phyloP scores from a whole-genome alignment of 2,797 vertebrate species.

The Halcyon smyrnensis region DNA sequence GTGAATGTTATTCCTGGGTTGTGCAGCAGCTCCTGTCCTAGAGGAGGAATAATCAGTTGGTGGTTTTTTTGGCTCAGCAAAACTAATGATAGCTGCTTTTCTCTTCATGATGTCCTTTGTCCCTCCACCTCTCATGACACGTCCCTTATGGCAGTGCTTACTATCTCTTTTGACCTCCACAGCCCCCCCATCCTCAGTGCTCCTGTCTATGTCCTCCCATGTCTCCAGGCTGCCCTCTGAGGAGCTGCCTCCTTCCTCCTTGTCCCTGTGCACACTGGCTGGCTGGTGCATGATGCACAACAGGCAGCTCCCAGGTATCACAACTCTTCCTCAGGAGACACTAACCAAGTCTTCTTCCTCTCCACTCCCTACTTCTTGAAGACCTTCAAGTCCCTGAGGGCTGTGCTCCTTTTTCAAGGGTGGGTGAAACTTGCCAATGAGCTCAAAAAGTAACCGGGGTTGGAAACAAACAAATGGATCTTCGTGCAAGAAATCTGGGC shows the following conservation, averaged over 20 bases:
- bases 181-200: neutral
- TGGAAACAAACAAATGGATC: neutral
- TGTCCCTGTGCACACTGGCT: neutral
- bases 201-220: neutral
- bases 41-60: neutral
- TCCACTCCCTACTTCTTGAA: neutral
- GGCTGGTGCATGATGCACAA: rapidly evolving
- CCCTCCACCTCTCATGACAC: neutral
- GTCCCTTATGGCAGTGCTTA: neutral
- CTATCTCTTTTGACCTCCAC: neutral
- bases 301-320: rapidly evolving
- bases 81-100: neutral
- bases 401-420: neutral
- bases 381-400: neutral
- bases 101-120: neutral
- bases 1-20: neutral
- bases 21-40: neutral
- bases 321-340: neutral
- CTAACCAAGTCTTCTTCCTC: neutral
- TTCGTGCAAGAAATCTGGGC: neutral
- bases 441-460: neutral
- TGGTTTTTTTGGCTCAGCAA: neutral
- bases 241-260: neutral
- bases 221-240: neutral
- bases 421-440: rapidly evolving